Percentiles rank a stretch among this genome's conserved stretches.
Evolutionary conservation across 2,797 vertebrate genomes (phyloP).

Genomic region (Amblyopsis hoosieri): DNA sequence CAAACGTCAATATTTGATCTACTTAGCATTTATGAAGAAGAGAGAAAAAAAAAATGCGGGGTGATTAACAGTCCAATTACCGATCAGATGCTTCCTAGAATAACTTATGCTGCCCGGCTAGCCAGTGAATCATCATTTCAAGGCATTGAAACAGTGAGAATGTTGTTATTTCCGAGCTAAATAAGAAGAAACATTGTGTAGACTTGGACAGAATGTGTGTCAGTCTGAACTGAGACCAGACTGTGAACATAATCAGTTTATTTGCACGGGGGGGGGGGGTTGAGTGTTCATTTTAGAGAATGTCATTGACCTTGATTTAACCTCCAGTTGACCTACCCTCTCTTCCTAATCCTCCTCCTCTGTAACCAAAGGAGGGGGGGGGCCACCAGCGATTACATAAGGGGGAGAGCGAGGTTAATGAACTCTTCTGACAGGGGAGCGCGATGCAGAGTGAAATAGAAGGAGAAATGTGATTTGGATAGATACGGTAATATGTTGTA

Average conservation of each 20-base stretch:
- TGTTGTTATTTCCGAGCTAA: no score
- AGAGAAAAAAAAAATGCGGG: neutral
- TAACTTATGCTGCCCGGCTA: neutral
- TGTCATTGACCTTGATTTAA: slow-evolving; percentile 18
- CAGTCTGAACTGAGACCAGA: neutral
- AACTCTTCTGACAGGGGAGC: slow-evolving; percentile 35
- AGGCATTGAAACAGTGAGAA: neutral
- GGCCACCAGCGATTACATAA: slow-evolving; percentile 36
- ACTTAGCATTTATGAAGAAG: neutral
- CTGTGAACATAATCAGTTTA: neutral
- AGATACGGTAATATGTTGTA: no score
- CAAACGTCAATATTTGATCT: neutral
- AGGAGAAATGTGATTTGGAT: neutral
- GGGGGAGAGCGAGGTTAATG: slow-evolving; percentile 52
- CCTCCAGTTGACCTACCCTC: neutral
- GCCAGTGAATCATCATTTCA: neutral
- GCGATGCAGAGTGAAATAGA: neutral
- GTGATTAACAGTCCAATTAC: neutral
- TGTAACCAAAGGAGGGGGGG: slow-evolving; percentile 2
- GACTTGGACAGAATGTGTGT: no score
- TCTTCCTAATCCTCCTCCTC: slow-evolving; percentile 7
- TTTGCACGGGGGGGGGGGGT: neutral
- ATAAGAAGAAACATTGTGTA: no score
- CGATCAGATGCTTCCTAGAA: neutral
- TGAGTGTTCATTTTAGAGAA: neutral